Evolutionary conservation across 2,888 invertebrate genomes (phyloP), one percentile per base, ranked within the genome.

Genomic region (Lasioglossum leucozonium): DNA sequence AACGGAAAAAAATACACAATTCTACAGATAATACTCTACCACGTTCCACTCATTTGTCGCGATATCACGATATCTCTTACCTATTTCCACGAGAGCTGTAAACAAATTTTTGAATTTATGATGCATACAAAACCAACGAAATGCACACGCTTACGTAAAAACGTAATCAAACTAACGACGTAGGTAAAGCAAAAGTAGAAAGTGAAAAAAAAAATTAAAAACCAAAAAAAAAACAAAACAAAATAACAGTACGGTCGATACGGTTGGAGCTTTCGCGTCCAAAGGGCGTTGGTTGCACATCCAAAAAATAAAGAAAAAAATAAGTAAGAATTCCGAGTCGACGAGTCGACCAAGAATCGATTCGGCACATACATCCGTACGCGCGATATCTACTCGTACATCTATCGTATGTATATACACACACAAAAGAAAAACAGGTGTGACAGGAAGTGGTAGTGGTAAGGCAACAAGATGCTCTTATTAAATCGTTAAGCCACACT

Each of bases 51-150:
- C 93, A 92, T 93, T n/a, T 91, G 93, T 91, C 93, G n/a, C 92
- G 92, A 88, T 89, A 89, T 91, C 92, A 90, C 93, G 69, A 37
- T 22, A 69, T 69, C 92, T 94, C 95, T 95, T 95, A 95, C 95
- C 95, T 94, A 94, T 93, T 91, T 95, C 95, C 94, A 95, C 94
- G 95, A 94, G 93, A 93, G 94, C 95, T 95, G 94, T 93, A 95
- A 89, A 94, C 94, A 92, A 94, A 93, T 94, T 92, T 91, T 92
- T 92, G 92, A 91, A 91, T 93, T 93, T 91, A 89, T 91, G 91
- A 92, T 92, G 91, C 91, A 89, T 92, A 91, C 91, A 88, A 78
- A 90, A 86, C 85, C 81, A 82, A 89, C 86, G 82, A 88, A 86
- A 73, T 91, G 89, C 89, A 91, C 90, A 93, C 92, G 87, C 89